phyloP scores from a whole-genome alignment of 2,888 invertebrate genomes.

The Drosophila anomelani region DNA sequence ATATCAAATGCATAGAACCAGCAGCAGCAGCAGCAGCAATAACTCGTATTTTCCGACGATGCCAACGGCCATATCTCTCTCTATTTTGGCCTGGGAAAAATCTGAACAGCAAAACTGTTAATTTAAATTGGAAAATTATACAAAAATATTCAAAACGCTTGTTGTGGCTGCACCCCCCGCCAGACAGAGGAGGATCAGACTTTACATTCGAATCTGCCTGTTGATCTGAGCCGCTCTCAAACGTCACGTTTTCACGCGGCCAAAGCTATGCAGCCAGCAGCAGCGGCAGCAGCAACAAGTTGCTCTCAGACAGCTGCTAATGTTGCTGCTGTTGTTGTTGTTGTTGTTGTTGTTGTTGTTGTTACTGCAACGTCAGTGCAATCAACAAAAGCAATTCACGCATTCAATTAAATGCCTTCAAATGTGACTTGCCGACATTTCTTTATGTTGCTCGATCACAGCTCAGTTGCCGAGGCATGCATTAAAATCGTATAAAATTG shows the following conservation, averaged over 20 bases:
- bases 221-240: constrained; percentile 77
- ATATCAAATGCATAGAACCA: constrained; percentile 62
- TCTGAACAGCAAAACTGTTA: constrained; percentile 66
- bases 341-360: constrained; percentile 27
- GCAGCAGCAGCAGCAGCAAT: constrained; percentile 27
- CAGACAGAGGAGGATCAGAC: constrained; percentile 19
- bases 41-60: constrained; percentile 58
- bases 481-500: constrained; percentile 83
- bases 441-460: constrained; percentile 40
- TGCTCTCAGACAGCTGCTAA: constrained; percentile 38
- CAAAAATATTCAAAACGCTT: constrained; percentile 81
- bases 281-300: constrained; percentile 41
- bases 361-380: constrained; percentile 58
- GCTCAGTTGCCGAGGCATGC: constrained; percentile 56
- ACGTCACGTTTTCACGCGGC: constrained; percentile 84
- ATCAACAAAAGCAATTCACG: constrained; percentile 81
- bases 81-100: constrained; percentile 79
- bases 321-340: constrained; percentile 44
- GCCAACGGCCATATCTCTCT: constrained; percentile 61
- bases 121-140: constrained; percentile 84
- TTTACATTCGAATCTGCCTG: constrained; percentile 73
- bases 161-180: constrained; percentile 32
- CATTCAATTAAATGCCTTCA: constrained; percentile 80
- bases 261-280: constrained; percentile 57
- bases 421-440: constrained; percentile 77